Conservation (phyloP, 1,140 invertebrate genomes). For the Rhopalosiphum padi region DNA sequence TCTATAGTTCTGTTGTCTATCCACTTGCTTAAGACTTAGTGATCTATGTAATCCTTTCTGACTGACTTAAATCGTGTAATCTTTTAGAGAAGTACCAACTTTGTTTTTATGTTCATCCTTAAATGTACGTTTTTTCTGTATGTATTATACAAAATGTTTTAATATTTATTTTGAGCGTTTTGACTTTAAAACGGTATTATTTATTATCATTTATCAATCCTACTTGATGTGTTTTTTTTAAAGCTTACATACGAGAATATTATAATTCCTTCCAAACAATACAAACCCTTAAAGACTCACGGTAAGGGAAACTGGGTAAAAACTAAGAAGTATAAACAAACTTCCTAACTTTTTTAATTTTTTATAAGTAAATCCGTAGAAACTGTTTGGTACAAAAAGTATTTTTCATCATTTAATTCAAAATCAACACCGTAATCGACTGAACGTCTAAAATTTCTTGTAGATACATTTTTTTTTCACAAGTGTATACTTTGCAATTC, state of each 20-base stretch:
- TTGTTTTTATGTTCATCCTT: not conserved
- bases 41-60: not conserved
- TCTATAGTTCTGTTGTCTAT: no score
- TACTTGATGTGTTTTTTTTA: not conserved
- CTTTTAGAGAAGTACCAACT: not conserved
- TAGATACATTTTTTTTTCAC: not conserved
- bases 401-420: not conserved
- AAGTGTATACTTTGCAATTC: not conserved
- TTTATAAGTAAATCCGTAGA: not conserved
- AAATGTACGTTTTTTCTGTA: not conserved
- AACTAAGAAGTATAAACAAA: not conserved
- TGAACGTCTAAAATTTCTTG: not conserved
- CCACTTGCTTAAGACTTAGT: not conserved
- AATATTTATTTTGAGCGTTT: not conserved
- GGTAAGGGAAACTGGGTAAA: not conserved
- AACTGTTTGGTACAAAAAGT: not conserved
- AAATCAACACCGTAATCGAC: not conserved
- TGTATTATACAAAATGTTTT: not conserved
- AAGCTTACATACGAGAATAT: not conserved
- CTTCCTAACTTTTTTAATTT: not conserved
- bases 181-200: not conserved
- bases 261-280: not conserved
- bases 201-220: not conserved
- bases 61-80: not conserved
- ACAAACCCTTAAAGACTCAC: not conserved